Base-by-base conservation (phyloP, 1,140 invertebrate species). In the Cheumatopsyche charites region DNA sequence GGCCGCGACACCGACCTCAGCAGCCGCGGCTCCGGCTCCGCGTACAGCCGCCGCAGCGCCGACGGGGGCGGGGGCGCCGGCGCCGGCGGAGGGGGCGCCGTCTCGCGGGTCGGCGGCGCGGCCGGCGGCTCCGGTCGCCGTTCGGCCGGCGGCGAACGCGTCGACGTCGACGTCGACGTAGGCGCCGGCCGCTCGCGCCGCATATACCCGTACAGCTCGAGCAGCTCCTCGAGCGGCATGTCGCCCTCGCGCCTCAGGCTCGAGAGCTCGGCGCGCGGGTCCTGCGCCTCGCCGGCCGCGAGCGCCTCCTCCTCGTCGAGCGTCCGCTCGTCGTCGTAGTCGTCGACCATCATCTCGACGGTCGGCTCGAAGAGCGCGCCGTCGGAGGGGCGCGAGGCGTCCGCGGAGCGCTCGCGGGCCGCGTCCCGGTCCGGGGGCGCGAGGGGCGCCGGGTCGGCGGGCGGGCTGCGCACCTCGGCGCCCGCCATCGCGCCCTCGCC, bases 311-410 rank as follows among this genome's bases (percentile, higher is more conserved):
- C 96, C 86, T 98, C 96, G 80, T 97, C 96, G 78, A 98, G 80
- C 55, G 96, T 98, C 79, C 92, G 87, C 81, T 98, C 96, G 85
- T 98, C 96, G 84, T 98, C 96, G 86, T 95, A 97, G 84, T 97
- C 95, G 89, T 97, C 94, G 70, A 97, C 90, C 86, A 98, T 90
- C 94, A 97, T 95, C 82, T 97, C 95, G 80, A 89, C 85, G 75
- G 88, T 66, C 6, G 63, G 63, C 42, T 66, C 63, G 45, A 66
- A 66, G 42, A 23, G 11, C 15, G 9, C 11, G 21, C 26, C n/a
- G 45, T 6, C 45, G 45, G 29, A 9, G 29, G 29, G 45, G 45
- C 45, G 13, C 13, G 45, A 21, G 25, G 58, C 21, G 29, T 29
- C 13, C n/a, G 29, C 58, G 49, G 11, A 11, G 12, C 12, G 12